Conservation (phyloP, 2,888 invertebrate species). For the Andrena marginata region DNA sequence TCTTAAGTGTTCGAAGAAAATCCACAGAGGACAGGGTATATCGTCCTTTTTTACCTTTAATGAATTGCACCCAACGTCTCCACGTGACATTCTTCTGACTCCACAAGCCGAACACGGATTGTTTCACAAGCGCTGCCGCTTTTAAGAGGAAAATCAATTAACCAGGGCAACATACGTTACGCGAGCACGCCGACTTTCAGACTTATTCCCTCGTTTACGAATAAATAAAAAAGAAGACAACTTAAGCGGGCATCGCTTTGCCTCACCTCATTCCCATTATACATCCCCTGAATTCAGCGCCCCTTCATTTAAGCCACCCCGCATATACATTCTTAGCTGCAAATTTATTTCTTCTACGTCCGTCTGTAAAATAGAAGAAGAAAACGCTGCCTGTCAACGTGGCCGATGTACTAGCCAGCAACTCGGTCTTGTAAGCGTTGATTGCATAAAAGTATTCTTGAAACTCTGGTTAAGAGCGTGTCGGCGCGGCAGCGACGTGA, state of each 20-base stretch:
- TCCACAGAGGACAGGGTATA: constrained; percentile 6
- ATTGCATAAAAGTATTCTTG: constrained; percentile 49
- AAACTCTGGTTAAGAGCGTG: constrained; percentile 9
- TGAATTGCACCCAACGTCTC: constrained; percentile 33
- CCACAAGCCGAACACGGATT: constrained; percentile 8
- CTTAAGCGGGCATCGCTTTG: no score
- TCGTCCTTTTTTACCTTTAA: constrained; percentile 33
- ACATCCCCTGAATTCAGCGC: no score
- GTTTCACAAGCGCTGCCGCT: background rate
- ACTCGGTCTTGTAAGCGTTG: background rate
- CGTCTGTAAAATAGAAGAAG: background rate
- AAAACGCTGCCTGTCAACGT: background rate
- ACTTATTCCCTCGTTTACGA: background rate
- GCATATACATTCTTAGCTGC: no score
- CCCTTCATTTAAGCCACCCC: no score
- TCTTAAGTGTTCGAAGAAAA: constrained; percentile 45
- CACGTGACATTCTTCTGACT: constrained; percentile 30
- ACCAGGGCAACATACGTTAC: background rate
- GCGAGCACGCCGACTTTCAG: background rate
- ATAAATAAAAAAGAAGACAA: background rate
- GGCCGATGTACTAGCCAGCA: background rate
- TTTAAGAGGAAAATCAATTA: constrained; percentile 9
- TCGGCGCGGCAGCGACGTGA: constrained; percentile 36
- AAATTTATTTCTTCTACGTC: background rate
- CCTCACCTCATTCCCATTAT: no score